Evolutionary conservation across 64 coral and sea anemone genomes (phyloP), one percentile per base, ranked within the genome.

Genomic region (Stichodactyla helianthus): DNA sequence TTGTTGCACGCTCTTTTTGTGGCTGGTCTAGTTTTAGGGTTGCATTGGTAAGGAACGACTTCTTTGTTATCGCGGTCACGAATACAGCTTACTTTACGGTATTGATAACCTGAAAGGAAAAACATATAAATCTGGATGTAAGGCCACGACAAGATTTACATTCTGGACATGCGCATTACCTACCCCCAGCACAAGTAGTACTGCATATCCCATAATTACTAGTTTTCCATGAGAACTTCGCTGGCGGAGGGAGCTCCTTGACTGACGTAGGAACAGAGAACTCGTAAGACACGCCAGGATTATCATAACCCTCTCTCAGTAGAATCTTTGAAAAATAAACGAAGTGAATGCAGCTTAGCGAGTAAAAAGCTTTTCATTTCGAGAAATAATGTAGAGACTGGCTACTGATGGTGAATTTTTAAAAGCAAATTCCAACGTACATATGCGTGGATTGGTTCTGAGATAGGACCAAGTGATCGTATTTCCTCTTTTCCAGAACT

Each of bases 201-300:
- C 86, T 89, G 65, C 95, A 98, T 10, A 51, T 74, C 6, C 80
- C 71, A 77, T 92, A 98, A 51, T 77, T 67, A 60, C 87, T 87
- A 11, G 84, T 89, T 60, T 82, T 91, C 95, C 95, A 98, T 7
- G 67, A 84, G 58, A 87, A 92, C 14, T 63, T 83, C 1, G 89
- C 52, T 6, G 6, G 65, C n/a, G 50, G 28, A 28, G 89, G 89
- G 23, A 87, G 68, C 20, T 71, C 87, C 17, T 28, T 86, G 18
- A 94, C 65, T 68, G 89, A 92, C 54, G 82, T 98, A 44, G 95
- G 87, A 10, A 94, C 35, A 2, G 92, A 98, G 82, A 87, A 98
- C 67, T 98, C 95, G 52, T 94, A 94, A 6, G 64, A 89, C 8
- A 98, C 88, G 11, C 89, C 89, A n/a, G 93, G 89, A 23, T 92